Base-by-base conservation (phyloP, 2,888 invertebrate species). In the Parnassius orleans region DNA sequence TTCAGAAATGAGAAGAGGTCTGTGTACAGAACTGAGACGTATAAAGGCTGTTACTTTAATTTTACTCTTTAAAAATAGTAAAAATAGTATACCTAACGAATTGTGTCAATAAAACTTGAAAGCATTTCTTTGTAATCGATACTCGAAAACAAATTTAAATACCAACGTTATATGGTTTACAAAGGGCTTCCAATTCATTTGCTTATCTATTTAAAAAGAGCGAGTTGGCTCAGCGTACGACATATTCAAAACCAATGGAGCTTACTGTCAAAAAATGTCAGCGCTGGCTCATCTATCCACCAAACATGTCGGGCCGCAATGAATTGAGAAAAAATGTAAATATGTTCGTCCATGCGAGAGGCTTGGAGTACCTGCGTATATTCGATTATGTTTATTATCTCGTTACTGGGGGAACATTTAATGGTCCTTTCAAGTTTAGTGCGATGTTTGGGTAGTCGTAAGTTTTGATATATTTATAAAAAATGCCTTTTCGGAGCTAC, bases 161-260 rank as follows among this genome's bases (percentile, higher is more conserved):
- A 78, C 77, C 73, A 57, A 56, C 63, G 53, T 33, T 33, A 33
- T 61, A 59, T 63, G 75, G 73, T 73, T 81, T 80, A 79, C 79
- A 86, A 89, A 85, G 76, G 80, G 72, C 80, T 90, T 90, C 90
- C 90, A 89, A 90, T 87, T 90, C 90, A 90, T 90, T 89, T 87
- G 84, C 84, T 88, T 90, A 90, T 90, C 90, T 87, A 78, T 87
- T 86, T 87, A 85, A 86, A 86, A 87, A 84, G 82, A 83, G 83
- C 80, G 80, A 81, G 83, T 81, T 81, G 70, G 78, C 76, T 75
- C 72, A 72, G 79, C 79, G 76, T 79, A 76, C 74, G 77, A 80
- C 79, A 84, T 84, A 90, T 90, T 90, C 84, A 88, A 81, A 87
- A 76, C 83, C 89, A 89, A 84, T 86, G 86, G 79, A 86, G 90